Conservation (phyloP, 1,140 invertebrate genomes). For the Cydia pomonella region DNA sequence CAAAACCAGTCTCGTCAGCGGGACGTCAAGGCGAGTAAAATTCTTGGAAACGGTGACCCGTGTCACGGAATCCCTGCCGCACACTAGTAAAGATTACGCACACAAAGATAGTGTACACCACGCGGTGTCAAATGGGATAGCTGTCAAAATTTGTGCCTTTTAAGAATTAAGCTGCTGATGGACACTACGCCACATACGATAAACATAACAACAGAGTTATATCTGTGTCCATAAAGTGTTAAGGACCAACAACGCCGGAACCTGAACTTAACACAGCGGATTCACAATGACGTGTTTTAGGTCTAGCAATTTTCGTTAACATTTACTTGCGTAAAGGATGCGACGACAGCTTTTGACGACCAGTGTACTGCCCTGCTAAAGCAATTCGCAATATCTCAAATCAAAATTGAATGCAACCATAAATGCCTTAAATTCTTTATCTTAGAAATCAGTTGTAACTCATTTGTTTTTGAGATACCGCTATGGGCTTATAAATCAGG, state of each 20-base stretch:
- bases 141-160: constrained; percentile 18
- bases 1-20: constrained; percentile 80
- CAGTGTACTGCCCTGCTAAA: too few relatives aligned
- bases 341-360: too few relatives aligned
- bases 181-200: neutral
- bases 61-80: constrained; percentile 77
- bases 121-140: constrained; percentile 19
- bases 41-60: constrained; percentile 79
- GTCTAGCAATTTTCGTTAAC: too few relatives aligned
- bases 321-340: too few relatives aligned
- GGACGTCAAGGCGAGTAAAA: constrained; percentile 76
- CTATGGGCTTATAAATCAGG: too few relatives aligned
- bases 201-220: neutral
- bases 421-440: too few relatives aligned
- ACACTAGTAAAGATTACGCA: constrained; percentile 55
- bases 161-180: neutral
- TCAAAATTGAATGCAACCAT: too few relatives aligned
- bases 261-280: too few relatives aligned
- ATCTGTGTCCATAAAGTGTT: neutral
- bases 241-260: neutral
- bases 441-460: too few relatives aligned
- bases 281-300: too few relatives aligned
- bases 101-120: constrained; percentile 36
- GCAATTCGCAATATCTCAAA: too few relatives aligned
- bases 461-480: too few relatives aligned